Evolutionary conservation across 2,888 invertebrate species (phyloP), one percentile per base, ranked within the genome.

Genomic region (Buathra laborator): DNA sequence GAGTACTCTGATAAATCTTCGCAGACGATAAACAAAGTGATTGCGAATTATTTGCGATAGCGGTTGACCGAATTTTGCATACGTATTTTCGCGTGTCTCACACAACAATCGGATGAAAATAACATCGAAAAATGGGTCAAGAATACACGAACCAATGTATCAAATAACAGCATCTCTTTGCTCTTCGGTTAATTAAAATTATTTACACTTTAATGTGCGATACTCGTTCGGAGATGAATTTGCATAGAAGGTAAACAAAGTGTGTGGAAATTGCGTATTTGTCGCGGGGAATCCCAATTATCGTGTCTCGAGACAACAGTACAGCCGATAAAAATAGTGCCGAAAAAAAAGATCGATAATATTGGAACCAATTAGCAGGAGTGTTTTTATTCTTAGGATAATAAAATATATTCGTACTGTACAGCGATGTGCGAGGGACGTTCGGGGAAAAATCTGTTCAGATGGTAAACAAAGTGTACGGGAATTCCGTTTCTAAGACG

Each of bases 111-210:
- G 14, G 29, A 14, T 29, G 56, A 56, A 32, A 62, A 62, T 9
- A 32, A 62, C 6, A n/a, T 14, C 59, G 32, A 32, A 62, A 12
- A 62, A 32, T 62, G 12, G 59, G 59, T 62, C 59, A 62, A 24
- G 24, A 32, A 62, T 12, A 62, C 14, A 29, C 32, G 10, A 12
- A 14, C n/a, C 10, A n/a, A 62, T 10, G 24, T 1, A 32, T 29
- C 6, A 12, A 29, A 1, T 7, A 32, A n/a, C n/a, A 29, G 29
- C 10, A 32, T 29, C 29, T 32, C 29, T 29, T 5, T 12, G 10
- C 12, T 32, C 14, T 4, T 62, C 12, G 32, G 14, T 14, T 37
- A 37, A 6, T 32, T 10, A 7, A 62, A 32, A 62, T 14, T 62
- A 10, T 14, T 29, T 29, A n/a, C 14, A n/a, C 14, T 14, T 1